phyloP scores from a whole-genome alignment of 2,888 invertebrate genomes.

The Microctonus brassicae region DNA sequence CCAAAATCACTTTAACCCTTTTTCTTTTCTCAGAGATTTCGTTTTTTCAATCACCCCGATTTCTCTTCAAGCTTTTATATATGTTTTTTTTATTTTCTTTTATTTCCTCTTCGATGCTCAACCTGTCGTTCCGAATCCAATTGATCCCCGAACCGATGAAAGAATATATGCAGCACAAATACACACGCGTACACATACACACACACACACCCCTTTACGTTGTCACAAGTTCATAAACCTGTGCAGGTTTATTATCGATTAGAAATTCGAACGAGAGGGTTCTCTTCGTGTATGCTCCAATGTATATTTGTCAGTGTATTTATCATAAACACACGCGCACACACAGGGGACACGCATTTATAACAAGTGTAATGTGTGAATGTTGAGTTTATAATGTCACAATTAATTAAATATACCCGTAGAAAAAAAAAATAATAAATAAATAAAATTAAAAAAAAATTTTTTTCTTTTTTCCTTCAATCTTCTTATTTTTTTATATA shows the following conservation, averaged over 20 bases:
- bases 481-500: background rate
- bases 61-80: too few species aligned
- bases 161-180: background rate
- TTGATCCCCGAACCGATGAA: constrained; percentile 11
- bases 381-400: too few species aligned
- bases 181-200: too few species aligned
- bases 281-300: too few species aligned
- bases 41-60: background rate
- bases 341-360: background rate
- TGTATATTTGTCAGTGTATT: background rate
- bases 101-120: background rate
- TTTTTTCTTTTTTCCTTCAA: background rate
- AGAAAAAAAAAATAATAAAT: too few species aligned
- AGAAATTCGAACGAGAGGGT: background rate
- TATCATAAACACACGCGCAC: background rate
- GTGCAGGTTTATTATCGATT: constrained; percentile 6
- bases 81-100: background rate
- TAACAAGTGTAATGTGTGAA: too few species aligned
- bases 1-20: background rate
- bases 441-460: too few species aligned
- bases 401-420: too few species aligned
- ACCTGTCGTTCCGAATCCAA: constrained; percentile 13
- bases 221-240: background rate
- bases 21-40: background rate
- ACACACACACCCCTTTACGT: too few species aligned